Evolutionary conservation across 2,888 invertebrate species (phyloP).

Genomic region (Hydrotaea cyrtoneurina): DNA sequence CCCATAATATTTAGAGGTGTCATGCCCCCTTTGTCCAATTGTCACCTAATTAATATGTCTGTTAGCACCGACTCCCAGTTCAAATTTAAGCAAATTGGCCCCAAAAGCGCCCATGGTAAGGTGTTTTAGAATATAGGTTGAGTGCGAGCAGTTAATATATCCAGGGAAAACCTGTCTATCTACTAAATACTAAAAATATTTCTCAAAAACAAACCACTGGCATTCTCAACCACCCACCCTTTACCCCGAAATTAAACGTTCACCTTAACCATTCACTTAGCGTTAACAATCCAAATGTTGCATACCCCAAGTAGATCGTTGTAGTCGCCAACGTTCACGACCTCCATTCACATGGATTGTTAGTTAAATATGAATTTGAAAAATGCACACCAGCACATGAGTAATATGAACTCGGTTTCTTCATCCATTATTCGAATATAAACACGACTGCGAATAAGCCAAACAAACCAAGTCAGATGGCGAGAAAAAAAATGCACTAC

Average conservation of each 20-base stretch:
- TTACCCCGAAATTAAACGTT: too few species aligned
- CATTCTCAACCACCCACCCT: neutral
- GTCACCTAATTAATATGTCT: too few species aligned
- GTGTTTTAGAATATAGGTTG: too few species aligned
- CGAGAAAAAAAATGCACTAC: neutral
- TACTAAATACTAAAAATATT: too few species aligned
- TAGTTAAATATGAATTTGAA: slow-evolving; percentile 49
- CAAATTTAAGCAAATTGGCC: too few species aligned
- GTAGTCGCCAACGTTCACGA: neutral
- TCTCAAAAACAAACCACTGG: neutral
- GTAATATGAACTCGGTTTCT: slow-evolving; percentile 45
- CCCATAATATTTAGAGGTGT: too few species aligned
- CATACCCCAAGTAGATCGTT: neutral
- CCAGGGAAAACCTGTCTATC: too few species aligned
- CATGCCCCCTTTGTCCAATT: too few species aligned
- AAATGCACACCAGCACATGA: slow-evolving; percentile 40
- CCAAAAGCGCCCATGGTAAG: too few species aligned
- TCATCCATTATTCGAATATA: neutral
- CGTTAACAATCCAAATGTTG: neutral
- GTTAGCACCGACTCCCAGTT: too few species aligned
- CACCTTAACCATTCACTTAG: too few species aligned
- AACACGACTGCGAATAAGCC: slow-evolving; percentile 17
- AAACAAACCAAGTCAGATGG: neutral
- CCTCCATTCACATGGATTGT: slow-evolving; percentile 7
- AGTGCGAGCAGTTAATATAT: too few species aligned